Conservation (phyloP, 2,797 vertebrate species). For the Bradypodion pumilum region DNA sequence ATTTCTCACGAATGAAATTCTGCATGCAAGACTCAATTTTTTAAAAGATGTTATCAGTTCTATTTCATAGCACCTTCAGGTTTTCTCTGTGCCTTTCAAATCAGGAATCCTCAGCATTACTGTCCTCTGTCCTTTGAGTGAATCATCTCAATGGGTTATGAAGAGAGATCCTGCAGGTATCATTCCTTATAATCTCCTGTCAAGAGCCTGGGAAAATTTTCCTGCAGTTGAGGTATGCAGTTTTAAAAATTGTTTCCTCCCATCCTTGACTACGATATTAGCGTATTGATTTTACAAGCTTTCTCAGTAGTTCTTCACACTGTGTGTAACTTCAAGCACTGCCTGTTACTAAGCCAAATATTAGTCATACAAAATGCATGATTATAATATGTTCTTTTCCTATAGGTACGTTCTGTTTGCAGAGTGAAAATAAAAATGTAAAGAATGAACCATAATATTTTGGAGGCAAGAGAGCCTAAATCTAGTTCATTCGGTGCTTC, state of each 20-base stretch:
- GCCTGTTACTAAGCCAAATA: not conserved
- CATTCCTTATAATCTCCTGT: slow-evolving; percentile 82
- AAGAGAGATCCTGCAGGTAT: slow-evolving; percentile 81
- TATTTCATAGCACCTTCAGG: not conserved
- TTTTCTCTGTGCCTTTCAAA: slow-evolving; percentile 45
- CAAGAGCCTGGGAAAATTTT: slow-evolving; percentile 77
- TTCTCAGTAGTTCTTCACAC: not conserved
- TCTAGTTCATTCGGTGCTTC: not conserved
- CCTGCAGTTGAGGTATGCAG: slow-evolving; percentile 79
- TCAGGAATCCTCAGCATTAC: slow-evolving; percentile 84
- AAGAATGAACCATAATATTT: not conserved
- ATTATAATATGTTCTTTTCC: not conserved
- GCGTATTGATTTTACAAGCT: not conserved
- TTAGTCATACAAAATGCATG: not conserved
- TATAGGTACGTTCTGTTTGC: not conserved
- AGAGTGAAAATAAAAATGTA: not conserved
- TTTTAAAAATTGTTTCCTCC: slow-evolving; percentile 24
- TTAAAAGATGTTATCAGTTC: not conserved
- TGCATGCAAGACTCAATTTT: not conserved
- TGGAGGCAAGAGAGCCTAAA: not conserved
- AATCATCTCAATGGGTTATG: slow-evolving; percentile 81
- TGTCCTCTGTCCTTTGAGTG: slow-evolving; percentile 81
- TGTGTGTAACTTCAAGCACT: not conserved
- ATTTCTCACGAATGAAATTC: not conserved
- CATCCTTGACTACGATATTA: not conserved